These are phyloP conservation scores for Pherbina coryleti DNA, from an alignment of 2,888 invertebrate species.

Conservation along the genomic window DNA sequence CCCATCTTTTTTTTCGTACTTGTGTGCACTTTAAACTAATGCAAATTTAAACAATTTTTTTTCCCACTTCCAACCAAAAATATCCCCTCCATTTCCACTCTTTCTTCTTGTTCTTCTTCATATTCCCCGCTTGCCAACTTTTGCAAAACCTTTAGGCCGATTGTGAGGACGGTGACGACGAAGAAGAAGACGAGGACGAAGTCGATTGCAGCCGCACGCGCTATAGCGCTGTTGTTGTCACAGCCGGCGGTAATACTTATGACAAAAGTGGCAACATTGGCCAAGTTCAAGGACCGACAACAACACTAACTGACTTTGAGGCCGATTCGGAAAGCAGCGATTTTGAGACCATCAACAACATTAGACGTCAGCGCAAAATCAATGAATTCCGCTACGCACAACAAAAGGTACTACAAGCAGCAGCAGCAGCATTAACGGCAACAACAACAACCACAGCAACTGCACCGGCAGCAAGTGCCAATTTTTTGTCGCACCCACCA, in stretches of 20 bases:
- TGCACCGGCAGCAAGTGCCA: not conserved
- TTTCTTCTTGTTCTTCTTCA: not conserved
- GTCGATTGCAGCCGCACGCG: constrained; percentile 53
- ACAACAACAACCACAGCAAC: constrained; percentile 29
- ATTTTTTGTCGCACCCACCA: not conserved
- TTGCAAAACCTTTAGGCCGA: constrained; percentile 48
- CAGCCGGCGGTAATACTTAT: constrained; percentile 38
- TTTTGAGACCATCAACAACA: constrained; percentile 48
- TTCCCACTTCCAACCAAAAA: not conserved
- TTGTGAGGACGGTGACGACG: constrained; percentile 64
- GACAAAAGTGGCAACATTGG: constrained; percentile 43
- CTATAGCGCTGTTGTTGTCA: constrained; percentile 53
- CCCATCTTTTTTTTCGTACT: not conserved
- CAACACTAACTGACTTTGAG: constrained; percentile 71
- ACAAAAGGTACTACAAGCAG: constrained; percentile 11
- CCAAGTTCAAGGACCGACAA: constrained; percentile 46
- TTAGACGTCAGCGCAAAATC: constrained; percentile 43
- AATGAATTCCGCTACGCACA: constrained; percentile 18
- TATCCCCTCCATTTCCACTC: constrained; percentile 6
- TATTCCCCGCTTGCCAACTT: not conserved
- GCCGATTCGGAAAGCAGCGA: constrained; percentile 74
- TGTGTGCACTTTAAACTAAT: constrained; percentile 24
- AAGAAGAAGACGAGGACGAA: constrained; percentile 61
- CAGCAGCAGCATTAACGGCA: constrained; percentile 33
- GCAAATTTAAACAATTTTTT: constrained; percentile 1